Evolutionary conservation across 2,797 vertebrate genomes (phyloP).

Genomic region (Tamandua tetradactyla): DNA sequence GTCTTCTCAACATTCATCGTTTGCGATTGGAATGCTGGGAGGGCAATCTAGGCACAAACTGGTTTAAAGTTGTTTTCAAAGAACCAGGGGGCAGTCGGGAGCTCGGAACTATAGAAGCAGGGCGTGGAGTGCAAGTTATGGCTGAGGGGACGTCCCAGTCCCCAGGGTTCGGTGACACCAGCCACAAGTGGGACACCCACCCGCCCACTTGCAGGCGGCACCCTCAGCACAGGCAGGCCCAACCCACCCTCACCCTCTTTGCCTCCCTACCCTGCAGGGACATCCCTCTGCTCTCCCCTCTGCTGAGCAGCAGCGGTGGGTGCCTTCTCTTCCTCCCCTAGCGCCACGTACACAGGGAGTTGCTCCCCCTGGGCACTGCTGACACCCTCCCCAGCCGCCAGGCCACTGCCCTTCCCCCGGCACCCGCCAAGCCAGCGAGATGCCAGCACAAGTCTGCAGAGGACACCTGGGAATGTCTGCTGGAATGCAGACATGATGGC

Average conservation of each 20-base stretch:
- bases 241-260: fast-evolving
- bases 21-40: background rate
- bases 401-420: fast-evolving
- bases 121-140: fast-evolving
- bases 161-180: fast-evolving
- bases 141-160: fast-evolving
- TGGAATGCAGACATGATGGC: background rate
- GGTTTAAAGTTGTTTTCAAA: background rate
- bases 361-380: fast-evolving
- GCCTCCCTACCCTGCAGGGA: no score
- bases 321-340: no score
- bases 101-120: no score
- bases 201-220: background rate
- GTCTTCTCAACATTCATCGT: background rate
- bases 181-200: background rate
- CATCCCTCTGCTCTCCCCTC: background rate
- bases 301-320: no score
- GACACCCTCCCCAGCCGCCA: background rate
- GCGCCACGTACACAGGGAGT: fast-evolving
- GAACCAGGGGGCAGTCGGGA: fast-evolving
- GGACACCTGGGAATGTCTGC: background rate
- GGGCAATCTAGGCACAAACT: fast-evolving
- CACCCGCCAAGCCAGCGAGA: background rate
- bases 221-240: no score
- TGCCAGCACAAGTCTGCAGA: background rate